Base-by-base conservation (phyloP, 2,888 invertebrate species). In the Macaria liturata region DNA sequence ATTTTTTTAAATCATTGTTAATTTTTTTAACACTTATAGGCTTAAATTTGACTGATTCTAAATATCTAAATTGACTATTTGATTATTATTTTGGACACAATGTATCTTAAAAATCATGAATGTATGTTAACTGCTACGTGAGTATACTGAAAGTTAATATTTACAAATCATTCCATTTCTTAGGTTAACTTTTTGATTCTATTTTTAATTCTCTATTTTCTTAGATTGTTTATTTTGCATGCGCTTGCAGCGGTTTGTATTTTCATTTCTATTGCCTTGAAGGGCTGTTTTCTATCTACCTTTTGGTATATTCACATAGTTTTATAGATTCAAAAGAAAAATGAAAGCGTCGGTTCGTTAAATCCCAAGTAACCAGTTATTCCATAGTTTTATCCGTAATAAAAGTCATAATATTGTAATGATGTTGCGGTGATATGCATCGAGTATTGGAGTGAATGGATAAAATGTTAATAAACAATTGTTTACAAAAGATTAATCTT, bases 401-500 rank as follows among this genome's bases (percentile, higher is more conserved):
- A 81, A 86, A 85, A 90, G 89, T 90, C 90, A 88, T 84, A 80
- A 88, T 84, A 80, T 83, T 86, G 84, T 87, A 84, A 83, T 85
- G 78, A 79, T 81, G 81, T 76, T 78, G 79, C 76, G 80, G 82
- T 86, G 86, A 86, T 83, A 81, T 85, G 86, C 86, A 84, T 81
- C 82, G 81, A 89, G 83, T 64, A 64, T 64, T 51, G 66, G 62
- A 68, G 67, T 61, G 62, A 66, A 68, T 68, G 85, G 86, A 87
- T 91, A 91, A 91, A 89, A 92, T 91, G 91, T 92, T 92, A 92
- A 92, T 91, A 91, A 91, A 92, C 91, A 92, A 91, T 92, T 92
- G 92, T 92, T 92, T 92, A 92, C 91, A 91, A 92, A 92, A 92
- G 88, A 91, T 88, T 84, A 85, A 68, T 62, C 64, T 65, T 61